Base-by-base conservation (phyloP, 2,113 vertebrate species). In the Thunnus thynnus region DNA sequence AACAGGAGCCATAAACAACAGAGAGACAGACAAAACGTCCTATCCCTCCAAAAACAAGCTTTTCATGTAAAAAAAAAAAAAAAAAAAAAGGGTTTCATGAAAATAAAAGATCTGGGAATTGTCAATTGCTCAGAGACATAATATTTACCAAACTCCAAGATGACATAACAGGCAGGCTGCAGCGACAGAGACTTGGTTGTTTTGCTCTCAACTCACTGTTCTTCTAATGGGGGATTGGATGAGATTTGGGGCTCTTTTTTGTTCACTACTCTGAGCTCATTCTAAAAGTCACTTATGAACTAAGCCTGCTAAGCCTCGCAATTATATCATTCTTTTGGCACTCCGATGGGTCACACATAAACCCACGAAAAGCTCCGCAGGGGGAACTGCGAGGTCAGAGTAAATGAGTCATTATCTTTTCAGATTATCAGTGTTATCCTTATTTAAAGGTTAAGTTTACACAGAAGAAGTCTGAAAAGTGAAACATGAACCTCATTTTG, bases 131-230 rank as follows among this genome's bases (percentile, higher is more conserved):
- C 82, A 85, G 86, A 80, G 63, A 89, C 89, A 82, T 80, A 88
- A 91, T 88, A 90, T 91, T 90, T 90, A 91, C 87, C 27, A 3
- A 85, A 79, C 77, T 78, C 82, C 51, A 85, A 14, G 80, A 88
- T 82, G 64, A 87, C 78, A 83, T 79, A 89, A 90, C 62, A 78
- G 68, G 16, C 61, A 63, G 68, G 16, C 61, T 72, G 62, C 74
- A 78, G 62, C 5, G 83, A 80, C 81, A 81, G 30, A 68, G 64
- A 55, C 65, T 25, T 6, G 0, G 50, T 68, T 84, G 76, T 85
- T 83, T 76, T 86, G 78, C 78, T 76, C 66, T 54, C 47, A 61
- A 69, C 8, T 75, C 17, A 41, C 56, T 78, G 64, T 56, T 80
- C 54, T 84, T 73, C 78, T 74, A 81, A 77, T 77, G 57, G 68